A percentile compares a stretch with the other conserved stretches of the same genome.
These are phyloP conservation scores for Alligator sinensis DNA, from an alignment of 2,113 vertebrate genomes.

Conservation along the genomic window DNA sequence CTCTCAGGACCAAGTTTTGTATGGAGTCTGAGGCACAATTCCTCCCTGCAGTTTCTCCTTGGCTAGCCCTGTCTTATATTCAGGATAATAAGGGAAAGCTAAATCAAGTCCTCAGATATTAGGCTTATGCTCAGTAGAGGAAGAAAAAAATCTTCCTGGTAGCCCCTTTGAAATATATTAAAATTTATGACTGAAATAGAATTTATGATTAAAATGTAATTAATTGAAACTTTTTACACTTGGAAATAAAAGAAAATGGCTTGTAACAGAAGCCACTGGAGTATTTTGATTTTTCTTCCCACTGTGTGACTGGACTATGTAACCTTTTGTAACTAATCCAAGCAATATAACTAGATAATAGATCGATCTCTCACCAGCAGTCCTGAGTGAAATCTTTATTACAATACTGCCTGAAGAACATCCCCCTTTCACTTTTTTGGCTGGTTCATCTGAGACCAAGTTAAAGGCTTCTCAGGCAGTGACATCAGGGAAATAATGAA, in stretches of 20 bases:
- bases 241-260: background rate
- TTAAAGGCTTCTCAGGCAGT: background rate
- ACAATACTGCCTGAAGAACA: background rate
- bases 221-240: background rate
- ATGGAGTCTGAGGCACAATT: background rate
- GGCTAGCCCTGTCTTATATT: background rate
- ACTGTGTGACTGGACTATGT: rapidly evolving
- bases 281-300: background rate
- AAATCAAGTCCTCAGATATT: background rate
- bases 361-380: background rate
- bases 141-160: background rate
- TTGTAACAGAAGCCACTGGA: background rate
- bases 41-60: background rate
- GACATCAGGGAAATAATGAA: background rate
- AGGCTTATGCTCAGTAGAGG: background rate
- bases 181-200: background rate
- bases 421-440: background rate
- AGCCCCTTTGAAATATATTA: background rate
- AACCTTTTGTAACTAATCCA: rapidly evolving
- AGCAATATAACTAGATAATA: background rate
- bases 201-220: background rate
- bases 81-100: background rate
- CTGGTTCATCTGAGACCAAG: background rate
- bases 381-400: background rate
- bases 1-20: background rate